These are phyloP conservation scores for Dryocosmus kuriphilus DNA, from an alignment of 2,888 invertebrate species.

Conservation along the genomic window DNA sequence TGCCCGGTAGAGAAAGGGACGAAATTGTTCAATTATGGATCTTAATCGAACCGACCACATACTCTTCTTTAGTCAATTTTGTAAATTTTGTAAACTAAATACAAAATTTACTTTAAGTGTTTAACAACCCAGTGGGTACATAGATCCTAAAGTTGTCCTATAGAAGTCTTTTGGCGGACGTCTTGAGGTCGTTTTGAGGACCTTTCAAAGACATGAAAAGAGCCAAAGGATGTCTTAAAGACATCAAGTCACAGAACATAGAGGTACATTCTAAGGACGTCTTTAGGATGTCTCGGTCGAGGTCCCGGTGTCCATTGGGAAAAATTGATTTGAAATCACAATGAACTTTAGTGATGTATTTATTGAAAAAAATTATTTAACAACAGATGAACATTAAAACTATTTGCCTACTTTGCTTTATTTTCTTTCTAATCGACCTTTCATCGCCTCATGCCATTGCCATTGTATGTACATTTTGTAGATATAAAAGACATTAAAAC, in stretches of 20 bases:
- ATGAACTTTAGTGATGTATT: neutral
- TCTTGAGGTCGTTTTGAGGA: too few species aligned
- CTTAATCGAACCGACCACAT: conserved; percentile 41
- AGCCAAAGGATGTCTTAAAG: too few species aligned
- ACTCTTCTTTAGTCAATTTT: conserved; percentile 42
- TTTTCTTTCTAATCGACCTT: conserved; percentile 26
- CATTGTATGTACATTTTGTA: conserved; percentile 69
- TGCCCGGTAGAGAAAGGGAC: conserved; percentile 26
- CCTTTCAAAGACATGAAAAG: too few species aligned
- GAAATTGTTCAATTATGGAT: conserved; percentile 37
- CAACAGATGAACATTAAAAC: neutral
- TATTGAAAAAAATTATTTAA: neutral
- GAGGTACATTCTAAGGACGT: too few species aligned
- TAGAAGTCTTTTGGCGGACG: too few species aligned
- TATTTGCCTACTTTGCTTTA: neutral
- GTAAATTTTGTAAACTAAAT: conserved; percentile 32
- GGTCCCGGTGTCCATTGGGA: too few species aligned
- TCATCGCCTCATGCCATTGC: conserved; percentile 48
- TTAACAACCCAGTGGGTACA: too few species aligned
- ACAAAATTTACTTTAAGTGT: neutral
- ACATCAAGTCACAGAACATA: too few species aligned
- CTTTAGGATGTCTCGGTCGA: too few species aligned
- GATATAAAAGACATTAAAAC: conserved; percentile 57
- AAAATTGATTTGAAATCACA: neutral
- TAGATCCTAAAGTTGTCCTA: too few species aligned